Conservation (phyloP, 1,140 invertebrate species). For the Diorhabda elongata region DNA sequence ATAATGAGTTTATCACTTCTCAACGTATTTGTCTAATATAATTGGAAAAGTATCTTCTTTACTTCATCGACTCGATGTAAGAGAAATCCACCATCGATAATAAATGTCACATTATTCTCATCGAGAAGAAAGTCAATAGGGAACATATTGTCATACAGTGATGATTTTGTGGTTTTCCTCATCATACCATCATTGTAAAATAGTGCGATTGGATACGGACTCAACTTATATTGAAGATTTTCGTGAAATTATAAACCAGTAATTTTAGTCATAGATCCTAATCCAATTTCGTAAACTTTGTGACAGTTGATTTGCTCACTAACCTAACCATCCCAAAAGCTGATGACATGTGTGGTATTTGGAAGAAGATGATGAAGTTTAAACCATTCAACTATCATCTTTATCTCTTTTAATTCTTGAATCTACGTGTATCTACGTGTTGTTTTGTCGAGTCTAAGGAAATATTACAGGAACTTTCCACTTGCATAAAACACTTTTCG, state of each 20-base stretch:
- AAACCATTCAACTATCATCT: conserved; percentile 3
- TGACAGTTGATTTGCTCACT: conserved; percentile 46
- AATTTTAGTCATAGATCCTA: conserved; percentile 38
- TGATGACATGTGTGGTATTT: conserved; percentile 38
- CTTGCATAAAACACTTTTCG: no score
- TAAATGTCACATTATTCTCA: neutral
- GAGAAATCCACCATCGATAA: neutral
- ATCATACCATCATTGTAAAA: conserved; percentile 46
- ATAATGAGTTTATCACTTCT: neutral
- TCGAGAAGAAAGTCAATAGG: neutral
- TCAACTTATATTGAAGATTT: conserved; percentile 45
- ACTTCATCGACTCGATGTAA: neutral
- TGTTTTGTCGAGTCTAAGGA: no score
- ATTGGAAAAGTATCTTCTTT: neutral
- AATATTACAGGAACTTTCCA: no score
- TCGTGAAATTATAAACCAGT: conserved; percentile 35
- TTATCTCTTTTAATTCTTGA: no score
- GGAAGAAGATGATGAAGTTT: conserved; percentile 44
- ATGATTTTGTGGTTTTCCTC: neutral
- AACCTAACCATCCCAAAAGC: conserved; percentile 41
- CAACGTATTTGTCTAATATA: neutral
- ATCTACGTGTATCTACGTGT: no score
- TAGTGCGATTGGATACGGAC: conserved; percentile 44
- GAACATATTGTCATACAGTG: neutral
- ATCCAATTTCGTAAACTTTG: conserved; percentile 44